Conservation (phyloP, 2,113 vertebrate species). For the Anser cygnoides region DNA sequence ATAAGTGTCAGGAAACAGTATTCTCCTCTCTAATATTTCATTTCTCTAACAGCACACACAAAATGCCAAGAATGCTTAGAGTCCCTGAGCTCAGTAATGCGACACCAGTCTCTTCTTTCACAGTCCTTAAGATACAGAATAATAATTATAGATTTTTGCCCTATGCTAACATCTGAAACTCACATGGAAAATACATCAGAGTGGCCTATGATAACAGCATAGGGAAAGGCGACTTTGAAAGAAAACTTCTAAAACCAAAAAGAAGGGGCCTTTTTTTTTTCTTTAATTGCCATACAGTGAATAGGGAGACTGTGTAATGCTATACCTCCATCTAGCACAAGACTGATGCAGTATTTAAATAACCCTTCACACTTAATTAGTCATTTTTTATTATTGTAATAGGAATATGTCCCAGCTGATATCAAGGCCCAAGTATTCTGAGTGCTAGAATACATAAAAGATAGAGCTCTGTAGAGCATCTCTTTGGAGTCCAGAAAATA, state of each 20-base stretch:
- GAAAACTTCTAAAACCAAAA: neutral
- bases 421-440: fast-evolving
- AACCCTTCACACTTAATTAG: neutral
- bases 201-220: neutral
- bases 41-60: neutral
- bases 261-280: neutral
- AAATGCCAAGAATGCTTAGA: neutral
- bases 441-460: neutral
- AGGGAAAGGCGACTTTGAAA: neutral
- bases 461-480: neutral
- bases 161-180: neutral
- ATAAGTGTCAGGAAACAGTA: neutral
- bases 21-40: neutral
- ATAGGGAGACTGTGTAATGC: neutral
- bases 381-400: neutral
- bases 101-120: neutral
- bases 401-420: neutral
- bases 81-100: neutral
- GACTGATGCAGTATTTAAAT: neutral
- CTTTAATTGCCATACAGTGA: neutral
- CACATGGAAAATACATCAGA: neutral
- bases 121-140: neutral
- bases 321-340: neutral
- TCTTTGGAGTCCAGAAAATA: neutral
- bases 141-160: slow-evolving; percentile 28